Percentiles rank a stretch among this genome's conserved stretches.
These are phyloP conservation scores for Dicyrtoma fusca DNA, from an alignment of 2,888 invertebrate species.

Conservation along the genomic window DNA sequence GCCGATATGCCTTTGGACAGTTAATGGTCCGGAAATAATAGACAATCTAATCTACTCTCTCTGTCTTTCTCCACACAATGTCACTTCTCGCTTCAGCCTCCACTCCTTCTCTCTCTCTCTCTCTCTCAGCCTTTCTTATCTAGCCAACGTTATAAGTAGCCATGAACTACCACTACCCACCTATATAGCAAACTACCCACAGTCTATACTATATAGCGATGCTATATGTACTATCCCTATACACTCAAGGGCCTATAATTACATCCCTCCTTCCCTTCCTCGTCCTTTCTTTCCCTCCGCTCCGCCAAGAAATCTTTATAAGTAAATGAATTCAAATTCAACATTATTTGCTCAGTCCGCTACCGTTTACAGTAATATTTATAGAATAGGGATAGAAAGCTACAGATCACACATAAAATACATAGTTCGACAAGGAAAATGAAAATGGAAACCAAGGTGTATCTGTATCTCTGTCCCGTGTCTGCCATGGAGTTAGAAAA, in stretches of 20 bases:
- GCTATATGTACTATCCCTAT: background rate
- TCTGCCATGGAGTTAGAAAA: too few species aligned
- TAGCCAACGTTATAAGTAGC: too few species aligned
- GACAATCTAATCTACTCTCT: slow-evolving; percentile 40
- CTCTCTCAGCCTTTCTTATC: background rate
- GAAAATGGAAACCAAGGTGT: too few species aligned
- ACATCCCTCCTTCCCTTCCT: background rate
- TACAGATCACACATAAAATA: too few species aligned
- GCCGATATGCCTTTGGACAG: slow-evolving; percentile 41
- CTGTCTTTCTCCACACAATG: slow-evolving; percentile 5
- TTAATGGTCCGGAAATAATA: slow-evolving; percentile 46
- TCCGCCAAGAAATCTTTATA: slow-evolving; percentile 7
- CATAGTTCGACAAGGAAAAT: too few species aligned
- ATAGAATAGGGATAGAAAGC: too few species aligned
- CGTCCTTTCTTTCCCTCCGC: background rate
- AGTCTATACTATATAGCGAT: too few species aligned
- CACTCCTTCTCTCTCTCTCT: slow-evolving; percentile 4
- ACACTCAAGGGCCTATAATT: too few species aligned
- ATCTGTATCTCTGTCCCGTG: too few species aligned
- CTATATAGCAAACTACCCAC: too few species aligned
- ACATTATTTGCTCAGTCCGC: background rate
- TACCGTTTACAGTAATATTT: background rate
- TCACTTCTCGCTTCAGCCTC: slow-evolving; percentile 8
- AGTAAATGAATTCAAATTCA: slow-evolving; percentile 3
- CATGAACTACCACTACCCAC: too few species aligned